Evolutionary conservation across 2,888 invertebrate species (phyloP).

Genomic region (Oscheius onirici): DNA sequence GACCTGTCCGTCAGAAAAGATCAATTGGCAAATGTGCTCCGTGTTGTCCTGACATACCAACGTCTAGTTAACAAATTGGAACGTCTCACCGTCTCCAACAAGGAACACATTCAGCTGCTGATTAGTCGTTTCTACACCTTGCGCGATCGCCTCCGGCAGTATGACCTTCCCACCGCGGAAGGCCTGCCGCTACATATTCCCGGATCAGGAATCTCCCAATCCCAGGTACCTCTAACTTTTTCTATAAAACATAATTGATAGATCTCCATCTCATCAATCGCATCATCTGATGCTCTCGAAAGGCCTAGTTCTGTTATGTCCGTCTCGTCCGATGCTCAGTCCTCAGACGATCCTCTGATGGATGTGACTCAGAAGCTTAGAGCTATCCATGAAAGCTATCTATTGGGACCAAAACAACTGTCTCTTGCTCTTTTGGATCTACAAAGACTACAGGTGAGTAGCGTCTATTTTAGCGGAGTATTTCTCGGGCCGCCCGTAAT

Average conservation of each 20-base stretch:
- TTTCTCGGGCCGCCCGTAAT: too few relatives aligned
- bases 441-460: conserved; percentile 37
- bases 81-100: conserved; percentile 52
- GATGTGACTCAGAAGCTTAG: conserved; percentile 40
- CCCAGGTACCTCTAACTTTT: conserved; percentile 42
- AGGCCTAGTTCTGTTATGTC: conserved; percentile 57
- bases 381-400: conserved; percentile 40
- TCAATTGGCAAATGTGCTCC: conserved; percentile 21
- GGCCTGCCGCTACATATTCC: conserved; percentile 50
- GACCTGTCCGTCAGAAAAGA: conserved; percentile 7
- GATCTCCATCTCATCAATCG: conserved; percentile 57
- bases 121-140: conserved; percentile 48
- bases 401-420: conserved; percentile 47
- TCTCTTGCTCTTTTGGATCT: conserved; percentile 40
- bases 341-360: conserved; percentile 40
- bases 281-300: conserved; percentile 54
- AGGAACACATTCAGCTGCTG: conserved; percentile 51
- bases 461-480: too few relatives aligned
- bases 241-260: conserved; percentile 28
- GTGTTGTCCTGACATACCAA: conserved; percentile 39
- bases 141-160: conserved; percentile 47
- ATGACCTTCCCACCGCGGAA: conserved; percentile 34
- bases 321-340: conserved; percentile 42
- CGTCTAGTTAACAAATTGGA: conserved; percentile 55
- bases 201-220: conserved; percentile 47